Percentiles rank a stretch among this genome's conserved stretches.
phyloP scores from a whole-genome alignment of 2,797 vertebrate species.

The Pteropus rufus region DNA sequence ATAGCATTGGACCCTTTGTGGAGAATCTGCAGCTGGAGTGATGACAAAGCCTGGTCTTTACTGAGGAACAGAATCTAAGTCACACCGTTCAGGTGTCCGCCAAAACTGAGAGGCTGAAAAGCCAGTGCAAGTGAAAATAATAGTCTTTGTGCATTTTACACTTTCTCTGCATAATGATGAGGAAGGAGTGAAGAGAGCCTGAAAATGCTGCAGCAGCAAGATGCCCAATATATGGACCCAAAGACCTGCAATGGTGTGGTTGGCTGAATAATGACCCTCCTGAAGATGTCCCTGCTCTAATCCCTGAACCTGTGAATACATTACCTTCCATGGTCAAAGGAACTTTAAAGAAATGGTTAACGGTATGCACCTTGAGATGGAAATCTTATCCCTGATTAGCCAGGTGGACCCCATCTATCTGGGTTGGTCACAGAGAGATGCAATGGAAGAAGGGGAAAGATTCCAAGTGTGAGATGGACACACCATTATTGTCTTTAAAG shows the following conservation, averaged over 20 bases:
- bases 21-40: background rate
- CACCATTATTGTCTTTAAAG: background rate
- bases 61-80: constrained; percentile 20
- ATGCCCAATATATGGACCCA: background rate
- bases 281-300: background rate
- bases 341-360: background rate
- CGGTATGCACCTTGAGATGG: background rate
- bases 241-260: background rate
- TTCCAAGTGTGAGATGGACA: background rate
- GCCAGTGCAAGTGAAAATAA: constrained; percentile 39
- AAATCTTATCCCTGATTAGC: background rate
- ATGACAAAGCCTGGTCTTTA: constrained; percentile 33
- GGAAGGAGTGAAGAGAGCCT: background rate
- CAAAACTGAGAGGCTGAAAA: constrained; percentile 44
- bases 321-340: background rate
- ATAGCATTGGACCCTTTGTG: background rate
- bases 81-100: background rate
- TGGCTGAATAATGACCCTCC: background rate
- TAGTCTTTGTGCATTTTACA: constrained; percentile 1
- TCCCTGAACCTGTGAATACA: background rate
- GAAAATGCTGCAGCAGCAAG: background rate
- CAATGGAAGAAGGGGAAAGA: background rate
- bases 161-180: background rate
- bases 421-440: background rate
- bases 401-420: background rate